A percentile compares a stretch with the other conserved stretches of the same genome.
phyloP scores from a whole-genome alignment of 2,888 invertebrate species.

The Lycocerus yunnanus region DNA sequence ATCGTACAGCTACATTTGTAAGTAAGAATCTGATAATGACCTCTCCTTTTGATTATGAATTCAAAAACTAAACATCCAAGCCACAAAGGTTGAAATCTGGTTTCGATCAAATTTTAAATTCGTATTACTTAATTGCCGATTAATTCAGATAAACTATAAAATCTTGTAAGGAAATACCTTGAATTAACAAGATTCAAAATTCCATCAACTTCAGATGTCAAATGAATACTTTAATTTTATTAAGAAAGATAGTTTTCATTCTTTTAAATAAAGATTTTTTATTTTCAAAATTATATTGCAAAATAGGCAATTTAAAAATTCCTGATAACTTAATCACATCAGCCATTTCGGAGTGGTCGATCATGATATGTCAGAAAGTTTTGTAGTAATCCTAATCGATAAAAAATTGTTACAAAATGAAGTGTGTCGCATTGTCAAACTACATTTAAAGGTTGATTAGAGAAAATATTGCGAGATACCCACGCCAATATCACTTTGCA shows the following conservation, averaged over 20 bases:
- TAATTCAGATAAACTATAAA: not conserved
- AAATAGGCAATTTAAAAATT: not conserved
- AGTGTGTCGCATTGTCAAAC: not conserved
- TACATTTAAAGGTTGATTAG: not conserved
- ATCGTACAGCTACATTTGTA: not conserved
- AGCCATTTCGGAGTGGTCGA: not conserved
- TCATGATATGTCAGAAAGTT: not conserved
- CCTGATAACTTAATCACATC: not conserved
- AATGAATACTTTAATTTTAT: no score
- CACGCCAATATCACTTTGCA: not conserved
- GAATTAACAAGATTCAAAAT: not conserved
- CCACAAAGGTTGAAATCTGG: not conserved
- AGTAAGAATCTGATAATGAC: not conserved
- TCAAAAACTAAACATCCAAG: not conserved
- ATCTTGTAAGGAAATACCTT: not conserved
- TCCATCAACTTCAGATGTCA: not conserved
- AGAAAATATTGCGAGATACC: not conserved
- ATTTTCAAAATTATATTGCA: no score
- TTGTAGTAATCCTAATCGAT: not conserved
- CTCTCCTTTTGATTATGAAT: not conserved
- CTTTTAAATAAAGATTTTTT: not conserved
- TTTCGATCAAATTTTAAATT: not conserved
- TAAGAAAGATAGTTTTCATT: not conserved
- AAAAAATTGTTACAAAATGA: not conserved
- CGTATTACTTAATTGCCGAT: not conserved